Evolutionary conservation across 1,140 invertebrate species (phyloP), one percentile per base, ranked within the genome.

Genomic region (Drosophila kepulauana): DNA sequence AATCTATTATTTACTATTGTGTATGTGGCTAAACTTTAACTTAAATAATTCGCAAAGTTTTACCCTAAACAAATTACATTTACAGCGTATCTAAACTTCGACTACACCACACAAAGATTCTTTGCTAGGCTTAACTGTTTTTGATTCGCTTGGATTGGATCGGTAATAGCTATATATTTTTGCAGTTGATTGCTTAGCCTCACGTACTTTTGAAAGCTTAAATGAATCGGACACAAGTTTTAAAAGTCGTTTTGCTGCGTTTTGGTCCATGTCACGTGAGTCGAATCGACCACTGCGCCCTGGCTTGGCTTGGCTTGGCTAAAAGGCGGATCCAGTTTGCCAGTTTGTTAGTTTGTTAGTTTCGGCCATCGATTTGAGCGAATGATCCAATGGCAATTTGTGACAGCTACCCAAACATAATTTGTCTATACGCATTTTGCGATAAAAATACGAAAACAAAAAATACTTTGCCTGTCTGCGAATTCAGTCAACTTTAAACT

Each of bases 371-470:
- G 20, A 25, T 46, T 72, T 72, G 59, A 71, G 67, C 59, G 61
- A 86, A 63, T 69, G 82, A 79, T 86, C 63, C 56, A 61, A 78
- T 65, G 45, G 54, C 6, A 46, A 67, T 43, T 67, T 61, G 61
- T 79, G 82, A 87, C 82, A 87, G 75, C 78, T 75, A 70, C 33
- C 64, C 82, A 73, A 79, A 77, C 75, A 80, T 81, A 87, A 87
- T 88, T 87, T 87, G 77, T 88, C 77, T 78, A 71, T 79, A 64
- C 38, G 64, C 72, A n/a, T 58, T 38, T 16, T 35, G 43, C 57
- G 58, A 33, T 48, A 38, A 38, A 28, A 54, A 38, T 10, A 38
- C 6, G 8, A 63, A 35, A 43, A 46, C 38, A 38, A 13, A 41
- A 5, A 49, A 62, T 49, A 62, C 30, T 57, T 70, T 56, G 6